These are phyloP conservation scores for Aurelia aurita DNA, from an alignment of 30 jellyfish, hydroid and myxozoan species.

Conservation along the genomic window DNA sequence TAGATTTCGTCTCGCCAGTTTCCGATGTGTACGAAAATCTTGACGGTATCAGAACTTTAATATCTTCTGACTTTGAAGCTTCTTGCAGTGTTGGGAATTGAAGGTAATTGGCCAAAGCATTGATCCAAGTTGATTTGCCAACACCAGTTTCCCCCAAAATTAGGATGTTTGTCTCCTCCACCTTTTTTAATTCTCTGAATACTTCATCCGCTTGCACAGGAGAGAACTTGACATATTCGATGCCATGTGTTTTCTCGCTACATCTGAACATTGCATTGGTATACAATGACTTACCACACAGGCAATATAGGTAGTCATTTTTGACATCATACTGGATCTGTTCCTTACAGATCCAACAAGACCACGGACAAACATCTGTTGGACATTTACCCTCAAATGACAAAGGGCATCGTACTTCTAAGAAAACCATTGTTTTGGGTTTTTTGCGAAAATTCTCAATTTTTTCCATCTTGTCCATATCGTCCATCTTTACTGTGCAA, in stretches of 20 bases:
- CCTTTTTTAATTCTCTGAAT: conserved; percentile 23
- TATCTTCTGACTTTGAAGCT: conserved; percentile 30
- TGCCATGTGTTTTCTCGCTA: conserved; percentile 48
- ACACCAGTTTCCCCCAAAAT: conserved; percentile 77
- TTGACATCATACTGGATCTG: conserved; percentile 42
- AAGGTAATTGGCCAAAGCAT: conserved; percentile 64
- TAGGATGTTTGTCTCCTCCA: conserved; percentile 32
- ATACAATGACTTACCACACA: conserved; percentile 31
- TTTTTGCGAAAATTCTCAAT: background rate
- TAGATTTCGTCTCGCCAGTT: conserved; percentile 35
- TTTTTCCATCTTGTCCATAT: no score
- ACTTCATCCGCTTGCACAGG: background rate
- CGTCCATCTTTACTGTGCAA: conserved; percentile 21
- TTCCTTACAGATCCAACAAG: conserved; percentile 46
- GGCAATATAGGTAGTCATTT: conserved; percentile 39
- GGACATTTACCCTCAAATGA: conserved; percentile 46
- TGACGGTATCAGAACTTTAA: conserved; percentile 61
- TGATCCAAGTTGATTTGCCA: conserved; percentile 77
- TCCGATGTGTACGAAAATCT: conserved; percentile 73
- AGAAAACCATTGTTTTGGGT: conserved; percentile 39
- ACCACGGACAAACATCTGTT: conserved; percentile 13
- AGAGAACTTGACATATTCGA: conserved; percentile 9
- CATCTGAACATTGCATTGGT: conserved; percentile 49
- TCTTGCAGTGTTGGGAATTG: conserved; percentile 30
- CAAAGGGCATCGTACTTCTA: conserved; percentile 56